These are phyloP conservation scores for Plebejus melissa DNA, from an alignment of 2,888 invertebrate species.

Conservation along the genomic window DNA sequence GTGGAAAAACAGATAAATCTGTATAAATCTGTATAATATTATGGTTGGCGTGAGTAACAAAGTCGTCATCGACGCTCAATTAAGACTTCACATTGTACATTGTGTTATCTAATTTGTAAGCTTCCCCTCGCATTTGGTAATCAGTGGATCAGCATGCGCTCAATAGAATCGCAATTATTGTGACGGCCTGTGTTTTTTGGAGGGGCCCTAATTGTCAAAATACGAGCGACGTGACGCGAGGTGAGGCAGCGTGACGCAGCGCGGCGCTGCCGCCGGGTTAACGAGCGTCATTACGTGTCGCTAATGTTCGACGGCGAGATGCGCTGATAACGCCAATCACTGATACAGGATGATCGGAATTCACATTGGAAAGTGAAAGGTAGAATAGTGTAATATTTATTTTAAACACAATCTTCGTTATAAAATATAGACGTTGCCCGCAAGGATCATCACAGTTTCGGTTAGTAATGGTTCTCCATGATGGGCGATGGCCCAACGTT, in stretches of 20 bases:
- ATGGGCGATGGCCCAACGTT: no score
- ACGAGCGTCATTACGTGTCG: constrained; percentile 44
- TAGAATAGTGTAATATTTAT: no score
- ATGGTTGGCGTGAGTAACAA: background rate
- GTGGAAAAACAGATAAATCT: no score
- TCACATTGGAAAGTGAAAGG: no score
- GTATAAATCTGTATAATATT: no score
- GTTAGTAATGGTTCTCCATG: no score
- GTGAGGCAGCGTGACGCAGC: background rate
- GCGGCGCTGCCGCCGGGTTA: constrained; percentile 34
- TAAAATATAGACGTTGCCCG: no score
- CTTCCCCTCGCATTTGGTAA: background rate
- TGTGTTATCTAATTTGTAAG: constrained; percentile 2
- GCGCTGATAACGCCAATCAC: constrained; percentile 50
- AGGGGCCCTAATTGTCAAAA: constrained; percentile 5
- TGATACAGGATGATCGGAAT: constrained; percentile 42
- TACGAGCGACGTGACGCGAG: constrained; percentile 14
- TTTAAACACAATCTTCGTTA: no score
- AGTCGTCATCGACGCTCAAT: background rate
- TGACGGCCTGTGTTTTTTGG: constrained; percentile 10
- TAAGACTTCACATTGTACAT: background rate
- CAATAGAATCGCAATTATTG: constrained; percentile 4
- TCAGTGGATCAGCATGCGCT: constrained; percentile 1
- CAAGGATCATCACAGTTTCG: no score
- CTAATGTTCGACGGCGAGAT: constrained; percentile 9